Percentiles rank a stretch among this genome's conserved stretches.
Conservation (phyloP, 2,113 vertebrate genomes). For the Xiphophorus maculatus region DNA sequence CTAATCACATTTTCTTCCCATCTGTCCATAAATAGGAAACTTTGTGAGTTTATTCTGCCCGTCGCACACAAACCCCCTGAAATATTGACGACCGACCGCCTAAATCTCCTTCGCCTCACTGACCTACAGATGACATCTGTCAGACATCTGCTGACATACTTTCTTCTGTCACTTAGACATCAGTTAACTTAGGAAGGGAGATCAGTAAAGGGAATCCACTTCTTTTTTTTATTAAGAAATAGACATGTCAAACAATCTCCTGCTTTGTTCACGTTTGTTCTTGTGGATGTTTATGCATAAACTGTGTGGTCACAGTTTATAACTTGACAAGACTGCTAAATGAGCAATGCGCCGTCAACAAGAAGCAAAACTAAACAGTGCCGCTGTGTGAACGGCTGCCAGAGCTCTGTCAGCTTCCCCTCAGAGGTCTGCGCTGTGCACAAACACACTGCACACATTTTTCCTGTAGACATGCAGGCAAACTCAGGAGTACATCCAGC, state of each 20-base stretch:
- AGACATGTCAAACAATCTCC: not conserved
- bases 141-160: constrained; percentile 53
- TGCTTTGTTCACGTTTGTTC: not conserved
- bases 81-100: constrained; percentile 40
- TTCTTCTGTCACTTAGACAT: not conserved
- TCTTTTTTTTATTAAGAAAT: not conserved
- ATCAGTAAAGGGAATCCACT: constrained; percentile 22
- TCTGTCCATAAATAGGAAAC: constrained; percentile 35
- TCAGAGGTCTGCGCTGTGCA: constrained; percentile 27
- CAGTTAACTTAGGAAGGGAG: not conserved
- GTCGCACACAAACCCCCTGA: constrained; percentile 30
- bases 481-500: constrained; percentile 45
- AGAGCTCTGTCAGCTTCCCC: constrained; percentile 28
- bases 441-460: constrained; percentile 7
- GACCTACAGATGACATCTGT: constrained; percentile 61
- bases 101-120: constrained; percentile 55
- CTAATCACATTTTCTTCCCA: constrained; percentile 59
- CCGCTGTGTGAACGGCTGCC: constrained; percentile 17
- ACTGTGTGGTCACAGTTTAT: not conserved
- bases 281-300: not conserved
- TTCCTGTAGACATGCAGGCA: not conserved
- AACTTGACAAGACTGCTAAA: not conserved
- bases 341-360: constrained; percentile 21
- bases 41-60: constrained; percentile 15
- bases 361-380: constrained; percentile 16